Conservation (phyloP, 1,140 invertebrate genomes). For the Orius laevigatus region DNA sequence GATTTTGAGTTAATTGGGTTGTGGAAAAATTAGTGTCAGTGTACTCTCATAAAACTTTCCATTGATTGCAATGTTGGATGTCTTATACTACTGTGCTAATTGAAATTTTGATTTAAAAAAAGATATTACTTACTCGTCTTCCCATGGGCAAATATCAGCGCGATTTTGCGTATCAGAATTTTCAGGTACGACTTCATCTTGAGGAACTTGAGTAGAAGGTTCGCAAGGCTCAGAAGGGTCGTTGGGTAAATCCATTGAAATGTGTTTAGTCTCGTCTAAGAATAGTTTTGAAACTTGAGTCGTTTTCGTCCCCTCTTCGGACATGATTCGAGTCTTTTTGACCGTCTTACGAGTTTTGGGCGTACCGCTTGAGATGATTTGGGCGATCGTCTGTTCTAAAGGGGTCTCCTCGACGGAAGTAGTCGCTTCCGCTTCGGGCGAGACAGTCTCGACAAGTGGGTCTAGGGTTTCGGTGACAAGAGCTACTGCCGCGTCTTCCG, state of each 20-base stretch:
- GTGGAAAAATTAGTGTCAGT: no score
- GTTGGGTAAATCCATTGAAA: conserved; percentile 18
- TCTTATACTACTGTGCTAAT: background rate
- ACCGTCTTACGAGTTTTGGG: background rate
- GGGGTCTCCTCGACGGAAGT: background rate
- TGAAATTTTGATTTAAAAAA: background rate
- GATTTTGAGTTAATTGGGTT: no score
- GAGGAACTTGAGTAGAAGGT: conserved; percentile 10
- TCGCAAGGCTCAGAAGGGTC: background rate
- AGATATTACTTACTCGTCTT: conserved; percentile 61
- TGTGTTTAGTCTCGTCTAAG: background rate
- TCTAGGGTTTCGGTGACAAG: background rate
- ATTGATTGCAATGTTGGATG: no score
- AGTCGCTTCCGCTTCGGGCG: background rate
- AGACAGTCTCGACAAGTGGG: background rate
- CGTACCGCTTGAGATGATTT: background rate
- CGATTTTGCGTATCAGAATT: conserved; percentile 36
- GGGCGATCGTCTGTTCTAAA: no score
- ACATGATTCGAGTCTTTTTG: background rate
- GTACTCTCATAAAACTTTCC: no score
- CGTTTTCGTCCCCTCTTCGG: background rate
- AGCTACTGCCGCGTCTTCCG: background rate
- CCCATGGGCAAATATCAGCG: conserved; percentile 68
- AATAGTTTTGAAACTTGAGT: conserved; percentile 1
- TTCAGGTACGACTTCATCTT: conserved; percentile 22